Conservation (phyloP, 2,888 invertebrate species). For the Spilarctia lutea region DNA sequence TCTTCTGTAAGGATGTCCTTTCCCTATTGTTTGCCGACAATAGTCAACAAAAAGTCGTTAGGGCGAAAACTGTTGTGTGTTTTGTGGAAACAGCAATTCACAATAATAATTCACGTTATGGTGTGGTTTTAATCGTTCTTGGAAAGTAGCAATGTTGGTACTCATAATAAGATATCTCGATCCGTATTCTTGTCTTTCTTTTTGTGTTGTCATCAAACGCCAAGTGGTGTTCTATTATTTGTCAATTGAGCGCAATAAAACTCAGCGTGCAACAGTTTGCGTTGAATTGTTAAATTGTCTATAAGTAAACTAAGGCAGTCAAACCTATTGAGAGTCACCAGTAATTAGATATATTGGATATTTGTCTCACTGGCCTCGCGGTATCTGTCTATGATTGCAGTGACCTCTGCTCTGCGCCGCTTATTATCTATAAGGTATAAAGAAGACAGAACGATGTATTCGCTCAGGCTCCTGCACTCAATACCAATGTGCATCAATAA, state of each 20-base stretch:
- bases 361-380: conserved; percentile 72
- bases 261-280: conserved; percentile 5
- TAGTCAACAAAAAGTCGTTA: background rate
- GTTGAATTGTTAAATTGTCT: conserved; percentile 23
- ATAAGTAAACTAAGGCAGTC: conserved; percentile 28
- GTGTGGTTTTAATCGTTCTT: background rate
- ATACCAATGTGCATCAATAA: conserved; percentile 53
- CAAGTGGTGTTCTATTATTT: conserved; percentile 22
- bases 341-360: conserved; percentile 67
- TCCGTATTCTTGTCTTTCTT: background rate
- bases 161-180: background rate
- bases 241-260: conserved; percentile 17
- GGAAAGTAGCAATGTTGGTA: background rate
- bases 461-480: conserved; percentile 64
- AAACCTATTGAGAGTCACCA: conserved; percentile 49
- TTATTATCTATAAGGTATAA: conserved; percentile 80
- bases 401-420: conserved; percentile 75
- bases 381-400: conserved; percentile 82
- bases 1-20: background rate
- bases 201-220: conserved; percentile 17
- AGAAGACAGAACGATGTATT: conserved; percentile 78
- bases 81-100: background rate
- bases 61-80: no score
- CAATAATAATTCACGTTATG: background rate
- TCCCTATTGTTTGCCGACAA: background rate